Conservation (phyloP, 2,113 vertebrate species). For the Caretta caretta region DNA sequence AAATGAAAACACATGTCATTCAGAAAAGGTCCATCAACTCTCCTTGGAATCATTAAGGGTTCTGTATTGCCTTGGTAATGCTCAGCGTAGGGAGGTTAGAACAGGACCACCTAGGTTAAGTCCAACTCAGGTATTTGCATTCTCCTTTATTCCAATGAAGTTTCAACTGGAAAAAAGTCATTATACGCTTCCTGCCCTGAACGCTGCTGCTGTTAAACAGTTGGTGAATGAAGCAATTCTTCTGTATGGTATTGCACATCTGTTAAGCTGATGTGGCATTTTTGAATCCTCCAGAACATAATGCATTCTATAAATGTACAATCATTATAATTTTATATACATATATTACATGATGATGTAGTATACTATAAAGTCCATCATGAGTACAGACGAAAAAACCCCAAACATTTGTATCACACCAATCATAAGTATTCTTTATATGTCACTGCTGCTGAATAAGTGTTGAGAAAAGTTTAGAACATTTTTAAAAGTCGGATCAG, state of each 20-base stretch:
- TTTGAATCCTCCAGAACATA: background rate
- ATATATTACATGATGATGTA: background rate
- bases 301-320: background rate
- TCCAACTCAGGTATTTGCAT: background rate
- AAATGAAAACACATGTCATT: background rate
- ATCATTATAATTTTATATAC: background rate
- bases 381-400: background rate
- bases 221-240: rapidly evolving
- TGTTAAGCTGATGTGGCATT: background rate
- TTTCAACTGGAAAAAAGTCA: constrained; percentile 18
- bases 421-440: background rate
- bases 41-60: background rate
- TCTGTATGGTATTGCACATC: background rate
- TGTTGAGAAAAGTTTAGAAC: background rate
- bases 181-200: background rate
- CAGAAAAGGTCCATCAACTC: background rate
- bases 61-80: background rate
- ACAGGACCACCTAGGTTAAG: background rate
- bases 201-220: background rate
- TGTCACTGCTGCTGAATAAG: background rate
- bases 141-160: background rate
- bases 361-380: background rate
- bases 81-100: background rate
- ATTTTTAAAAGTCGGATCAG: background rate
- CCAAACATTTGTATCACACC: background rate